Evolutionary conservation across 1,140 invertebrate genomes (phyloP).

Genomic region (Drosophila seguyi): DNA sequence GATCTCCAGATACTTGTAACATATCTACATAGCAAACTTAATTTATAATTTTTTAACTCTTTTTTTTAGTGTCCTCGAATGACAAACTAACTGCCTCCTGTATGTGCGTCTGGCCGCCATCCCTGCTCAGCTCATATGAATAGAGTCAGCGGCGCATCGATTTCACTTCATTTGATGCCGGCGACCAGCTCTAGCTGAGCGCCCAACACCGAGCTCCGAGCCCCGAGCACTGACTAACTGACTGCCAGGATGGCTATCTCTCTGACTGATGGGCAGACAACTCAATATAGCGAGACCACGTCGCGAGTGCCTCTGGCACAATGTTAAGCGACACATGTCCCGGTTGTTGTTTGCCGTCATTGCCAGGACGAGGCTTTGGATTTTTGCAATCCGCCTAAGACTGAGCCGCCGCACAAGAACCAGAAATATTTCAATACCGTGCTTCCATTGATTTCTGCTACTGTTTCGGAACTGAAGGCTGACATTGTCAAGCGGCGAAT

Average conservation of each 20-base stretch:
- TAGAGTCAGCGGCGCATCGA: conserved; percentile 80
- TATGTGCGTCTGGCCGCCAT: conserved; percentile 34
- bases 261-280: conserved; percentile 64
- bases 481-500: conserved; percentile 73
- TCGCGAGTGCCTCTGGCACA: conserved; percentile 56
- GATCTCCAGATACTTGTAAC: no score
- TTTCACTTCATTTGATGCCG: conserved; percentile 82
- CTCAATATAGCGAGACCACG: conserved; percentile 73
- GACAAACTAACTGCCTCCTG: conserved; percentile 27
- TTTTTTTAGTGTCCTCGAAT: conserved; percentile 24
- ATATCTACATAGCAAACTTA: no score
- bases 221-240: conserved; percentile 30
- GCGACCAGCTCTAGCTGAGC: conserved; percentile 62
- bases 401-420: conserved; percentile 12
- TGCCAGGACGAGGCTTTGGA: conserved; percentile 36
- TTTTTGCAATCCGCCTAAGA: conserved; percentile 68
- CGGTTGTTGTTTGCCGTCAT: conserved; percentile 47
- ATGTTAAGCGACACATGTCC: conserved; percentile 54
- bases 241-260: conserved; percentile 48
- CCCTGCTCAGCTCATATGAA: conserved; percentile 66
- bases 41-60: no score
- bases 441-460: conserved; percentile 30
- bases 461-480: conserved; percentile 20
- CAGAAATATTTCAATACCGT: conserved; percentile 68
- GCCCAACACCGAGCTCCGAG: conserved; percentile 10